Evolutionary conservation across 2,113 vertebrate genomes (phyloP).

Genomic region (Tricholaema leucomelas): DNA sequence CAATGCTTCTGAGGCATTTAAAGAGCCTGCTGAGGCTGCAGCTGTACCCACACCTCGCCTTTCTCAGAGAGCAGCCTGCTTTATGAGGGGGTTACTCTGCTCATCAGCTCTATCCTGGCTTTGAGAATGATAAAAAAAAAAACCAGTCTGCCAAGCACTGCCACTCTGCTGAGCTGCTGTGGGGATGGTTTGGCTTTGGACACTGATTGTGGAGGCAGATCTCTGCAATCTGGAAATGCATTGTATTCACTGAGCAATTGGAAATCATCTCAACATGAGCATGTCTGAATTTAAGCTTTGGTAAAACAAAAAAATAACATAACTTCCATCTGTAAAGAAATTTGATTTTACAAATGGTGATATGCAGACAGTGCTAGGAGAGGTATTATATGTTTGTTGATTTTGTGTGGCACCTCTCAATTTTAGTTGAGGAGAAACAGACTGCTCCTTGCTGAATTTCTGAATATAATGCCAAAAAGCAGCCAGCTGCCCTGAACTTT

Average conservation of each 20-base stretch:
- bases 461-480: not conserved
- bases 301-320: not conserved
- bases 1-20: no score
- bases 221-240: not conserved
- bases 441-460: not conserved
- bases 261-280: not conserved
- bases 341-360: not conserved
- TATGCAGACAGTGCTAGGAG: not conserved
- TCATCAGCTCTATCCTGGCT: no score
- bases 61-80: no score
- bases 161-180: no score
- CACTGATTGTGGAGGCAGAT: no score
- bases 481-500: not conserved
- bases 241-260: not conserved
- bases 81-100: no score
- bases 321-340: not conserved
- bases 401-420: not conserved
- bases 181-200: no score
- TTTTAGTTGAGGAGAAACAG: not conserved
- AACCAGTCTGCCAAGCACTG: no score
- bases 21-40: no score
- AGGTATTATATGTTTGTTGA: not conserved
- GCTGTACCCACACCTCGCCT: no score
- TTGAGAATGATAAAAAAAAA: no score
- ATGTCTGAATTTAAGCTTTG: not conserved